Percentiles rank a stretch among this genome's conserved stretches.
These are phyloP conservation scores for Spheniscus mendiculus DNA, from an alignment of 2,113 vertebrate genomes.

Conservation along the genomic window DNA sequence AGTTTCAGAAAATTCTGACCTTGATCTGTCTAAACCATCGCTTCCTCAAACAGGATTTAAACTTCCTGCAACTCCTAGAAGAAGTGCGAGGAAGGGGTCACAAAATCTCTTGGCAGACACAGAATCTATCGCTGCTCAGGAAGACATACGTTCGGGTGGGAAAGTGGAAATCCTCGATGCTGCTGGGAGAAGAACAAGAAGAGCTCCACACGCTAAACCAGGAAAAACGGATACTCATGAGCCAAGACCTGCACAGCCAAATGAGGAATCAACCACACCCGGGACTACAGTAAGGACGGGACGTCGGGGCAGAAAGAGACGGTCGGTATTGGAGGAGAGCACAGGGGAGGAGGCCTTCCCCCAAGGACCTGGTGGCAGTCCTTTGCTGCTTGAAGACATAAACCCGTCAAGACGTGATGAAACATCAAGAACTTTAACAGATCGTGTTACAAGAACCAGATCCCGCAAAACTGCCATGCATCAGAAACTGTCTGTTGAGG, in stretches of 20 bases:
- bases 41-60: constrained; percentile 28
- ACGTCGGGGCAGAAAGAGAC: constrained; percentile 42
- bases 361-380: not conserved
- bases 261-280: not conserved
- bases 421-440: not conserved
- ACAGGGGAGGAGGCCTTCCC: not conserved
- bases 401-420: not conserved
- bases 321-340: not conserved
- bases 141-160: not conserved
- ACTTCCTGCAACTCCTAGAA: constrained; percentile 54
- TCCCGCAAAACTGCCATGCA: constrained; percentile 12
- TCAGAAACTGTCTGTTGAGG: constrained; percentile 41
- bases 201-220: not conserved
- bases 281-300: not conserved
- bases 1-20: constrained; percentile 36
- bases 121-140: not conserved
- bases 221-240: not conserved
- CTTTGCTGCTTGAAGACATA: not conserved
- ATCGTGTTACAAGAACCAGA: constrained; percentile 60
- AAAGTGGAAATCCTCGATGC: not conserved
- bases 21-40: not conserved
- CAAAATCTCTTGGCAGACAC: not conserved
- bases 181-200: constrained; percentile 50
- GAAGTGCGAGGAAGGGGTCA: constrained; percentile 62
- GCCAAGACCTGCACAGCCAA: not conserved